Conservation (phyloP, 2,888 invertebrate genomes). For the Uropetala carovei region DNA sequence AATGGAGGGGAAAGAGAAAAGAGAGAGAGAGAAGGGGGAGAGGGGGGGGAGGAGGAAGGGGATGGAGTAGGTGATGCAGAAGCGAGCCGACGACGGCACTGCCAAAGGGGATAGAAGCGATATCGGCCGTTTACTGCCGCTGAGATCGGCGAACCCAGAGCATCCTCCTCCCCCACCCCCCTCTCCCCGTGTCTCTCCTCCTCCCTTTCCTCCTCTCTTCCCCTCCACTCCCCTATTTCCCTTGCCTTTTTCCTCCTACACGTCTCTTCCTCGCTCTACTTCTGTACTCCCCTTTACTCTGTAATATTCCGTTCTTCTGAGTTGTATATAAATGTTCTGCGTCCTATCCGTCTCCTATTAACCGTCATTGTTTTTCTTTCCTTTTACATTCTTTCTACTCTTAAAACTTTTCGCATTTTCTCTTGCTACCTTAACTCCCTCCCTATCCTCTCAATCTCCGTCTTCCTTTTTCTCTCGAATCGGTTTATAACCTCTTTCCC, state of each 20-base stretch:
- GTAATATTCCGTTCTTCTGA: background rate
- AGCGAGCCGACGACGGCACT: background rate
- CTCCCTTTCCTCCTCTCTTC: background rate
- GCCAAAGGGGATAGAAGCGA: background rate
- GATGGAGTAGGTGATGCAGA: background rate
- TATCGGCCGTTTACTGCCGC: conserved; percentile 55
- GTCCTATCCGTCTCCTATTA: background rate
- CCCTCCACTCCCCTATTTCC: background rate
- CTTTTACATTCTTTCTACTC: background rate
- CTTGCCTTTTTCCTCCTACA: background rate
- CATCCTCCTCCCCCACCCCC: background rate
- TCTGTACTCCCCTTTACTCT: background rate
- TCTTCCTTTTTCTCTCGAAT: background rate
- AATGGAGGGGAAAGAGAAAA: no score
- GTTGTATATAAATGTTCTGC: background rate
- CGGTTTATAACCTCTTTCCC: background rate
- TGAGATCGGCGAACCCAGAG: conserved; percentile 24
- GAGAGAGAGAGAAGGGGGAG: no score
- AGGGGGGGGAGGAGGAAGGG: background rate
- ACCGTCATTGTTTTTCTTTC: background rate
- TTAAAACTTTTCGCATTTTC: background rate
- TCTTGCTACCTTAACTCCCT: background rate
- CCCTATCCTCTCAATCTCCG: background rate
- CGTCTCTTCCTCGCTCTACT: background rate
- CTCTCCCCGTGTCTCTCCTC: background rate